Base-by-base conservation (phyloP, 2,113 vertebrate species). In the Rostratula benghalensis region DNA sequence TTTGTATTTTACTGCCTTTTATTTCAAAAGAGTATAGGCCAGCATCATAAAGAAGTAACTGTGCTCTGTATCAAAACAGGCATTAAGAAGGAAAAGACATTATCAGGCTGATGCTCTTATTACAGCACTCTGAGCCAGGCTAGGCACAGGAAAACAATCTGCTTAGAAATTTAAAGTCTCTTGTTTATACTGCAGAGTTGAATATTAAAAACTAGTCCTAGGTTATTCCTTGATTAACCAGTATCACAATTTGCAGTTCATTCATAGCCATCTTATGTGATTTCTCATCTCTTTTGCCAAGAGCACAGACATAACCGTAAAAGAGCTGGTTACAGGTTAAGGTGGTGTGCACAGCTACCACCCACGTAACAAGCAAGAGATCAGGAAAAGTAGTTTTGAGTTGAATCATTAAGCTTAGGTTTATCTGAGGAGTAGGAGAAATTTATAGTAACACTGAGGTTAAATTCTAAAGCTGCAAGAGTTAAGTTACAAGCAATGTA, bases 1-100 rank as follows among this genome's bases (percentile, higher is more conserved):
- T 87, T 95, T 97, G 87, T 96, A 96, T 96, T 95, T 97, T 96
- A 93, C 83, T 78, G 79, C 75, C 65, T 91, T 93, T 95, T 85
- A 79, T 87, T 97, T 94, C 45, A 74, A 78, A 60, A 57, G 24
- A n/a, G 3, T 16, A 3, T 4, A 84, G 27, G 37, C 10, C 80
- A 54, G 20, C 6, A 27, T 24, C 39, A 69, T 15, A 15, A 59
- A n/a, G 43, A 48, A 78, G 23, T 33, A 92, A 8, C 24, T 43
- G 19, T 17, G 69, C 11, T 68, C 33, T 53, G 9, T 41, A 41
- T 63, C 53, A 63, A 14, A 65, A 11, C 15, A 30, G 54, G 15
- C 35, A 70, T n/a, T 21, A 54, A 48, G 37, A 35, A 39, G 60
- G 37, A 75, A 91, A 39, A 83, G 25, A 9, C 25, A 69, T 14